A percentile compares a stretch with the other conserved stretches of the same genome.
These are phyloP conservation scores for Zosterops lateralis DNA, from an alignment of 2,113 vertebrate genomes.

Conservation along the genomic window DNA sequence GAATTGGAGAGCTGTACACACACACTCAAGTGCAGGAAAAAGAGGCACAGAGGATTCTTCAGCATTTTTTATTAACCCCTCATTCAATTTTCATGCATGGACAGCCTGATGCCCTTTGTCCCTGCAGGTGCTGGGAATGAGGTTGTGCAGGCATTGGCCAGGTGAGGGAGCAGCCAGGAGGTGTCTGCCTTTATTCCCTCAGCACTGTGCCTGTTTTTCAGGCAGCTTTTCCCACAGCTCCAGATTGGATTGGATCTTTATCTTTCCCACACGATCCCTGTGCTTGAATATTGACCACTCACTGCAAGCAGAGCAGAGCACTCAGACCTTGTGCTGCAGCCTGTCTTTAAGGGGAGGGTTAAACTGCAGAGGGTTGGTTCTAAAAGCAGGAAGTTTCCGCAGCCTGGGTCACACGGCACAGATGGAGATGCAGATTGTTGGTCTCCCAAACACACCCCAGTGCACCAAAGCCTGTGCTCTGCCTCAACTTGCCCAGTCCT, in stretches of 20 bases:
- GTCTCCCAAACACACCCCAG: background rate
- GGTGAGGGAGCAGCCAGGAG: background rate
- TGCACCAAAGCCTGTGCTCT: background rate
- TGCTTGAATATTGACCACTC: background rate
- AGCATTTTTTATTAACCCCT: background rate
- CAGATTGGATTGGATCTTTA: background rate
- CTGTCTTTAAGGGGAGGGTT: background rate
- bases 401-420: fast-evolving
- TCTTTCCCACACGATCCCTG: background rate
- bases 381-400: background rate
- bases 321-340: background rate
- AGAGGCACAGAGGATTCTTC: background rate
- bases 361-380: background rate
- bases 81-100: background rate
- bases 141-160: background rate
- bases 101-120: background rate
- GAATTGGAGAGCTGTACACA: background rate
- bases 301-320: no score
- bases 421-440: background rate
- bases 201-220: background rate
- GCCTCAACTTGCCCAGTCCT: background rate
- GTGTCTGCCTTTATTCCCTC: background rate
- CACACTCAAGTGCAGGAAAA: background rate
- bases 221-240: background rate
- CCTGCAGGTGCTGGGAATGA: background rate